A percentile compares a stretch with the other conserved stretches of the same genome.
phyloP scores from a whole-genome alignment of 1,140 invertebrate genomes.

The Daktulosphaira vitifoliae region DNA sequence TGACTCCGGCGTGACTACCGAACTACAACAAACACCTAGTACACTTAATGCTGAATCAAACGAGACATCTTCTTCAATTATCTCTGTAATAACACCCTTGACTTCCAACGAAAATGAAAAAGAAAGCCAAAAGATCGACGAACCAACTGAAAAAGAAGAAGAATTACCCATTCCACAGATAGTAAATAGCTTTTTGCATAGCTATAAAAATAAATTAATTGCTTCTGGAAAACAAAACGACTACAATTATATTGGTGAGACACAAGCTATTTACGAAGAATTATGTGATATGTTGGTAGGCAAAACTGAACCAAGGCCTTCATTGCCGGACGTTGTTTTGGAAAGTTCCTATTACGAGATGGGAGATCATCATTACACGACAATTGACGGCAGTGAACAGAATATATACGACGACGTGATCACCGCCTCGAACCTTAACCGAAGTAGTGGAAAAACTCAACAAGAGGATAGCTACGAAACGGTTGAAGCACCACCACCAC shows the following conservation, averaged over 20 bases:
- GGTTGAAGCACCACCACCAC: neutral
- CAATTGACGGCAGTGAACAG: neutral
- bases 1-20: too few species aligned
- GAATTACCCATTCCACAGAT: too few species aligned
- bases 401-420: slow-evolving; percentile 36
- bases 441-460: too few species aligned
- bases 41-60: too few species aligned
- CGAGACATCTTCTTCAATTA: too few species aligned
- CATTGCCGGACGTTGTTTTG: neutral
- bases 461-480: slow-evolving; percentile 24
- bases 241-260: neutral
- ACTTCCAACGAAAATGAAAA: too few species aligned
- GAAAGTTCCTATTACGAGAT: neutral
- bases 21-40: too few species aligned
- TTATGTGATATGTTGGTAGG: neutral
- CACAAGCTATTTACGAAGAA: slow-evolving; percentile 14
- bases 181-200: neutral
- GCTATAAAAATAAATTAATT: neutral
- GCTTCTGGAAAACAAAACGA: neutral
- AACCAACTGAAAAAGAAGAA: too few species aligned
- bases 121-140: too few species aligned
- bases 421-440: too few species aligned
- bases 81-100: too few species aligned
- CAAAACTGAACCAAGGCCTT: too few species aligned
- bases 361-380: slow-evolving; percentile 1